A percentile compares a stretch with the other conserved stretches of the same genome.
Evolutionary conservation across 2,888 invertebrate genomes (phyloP).

Genomic region (Meiosimyza platycephala): DNA sequence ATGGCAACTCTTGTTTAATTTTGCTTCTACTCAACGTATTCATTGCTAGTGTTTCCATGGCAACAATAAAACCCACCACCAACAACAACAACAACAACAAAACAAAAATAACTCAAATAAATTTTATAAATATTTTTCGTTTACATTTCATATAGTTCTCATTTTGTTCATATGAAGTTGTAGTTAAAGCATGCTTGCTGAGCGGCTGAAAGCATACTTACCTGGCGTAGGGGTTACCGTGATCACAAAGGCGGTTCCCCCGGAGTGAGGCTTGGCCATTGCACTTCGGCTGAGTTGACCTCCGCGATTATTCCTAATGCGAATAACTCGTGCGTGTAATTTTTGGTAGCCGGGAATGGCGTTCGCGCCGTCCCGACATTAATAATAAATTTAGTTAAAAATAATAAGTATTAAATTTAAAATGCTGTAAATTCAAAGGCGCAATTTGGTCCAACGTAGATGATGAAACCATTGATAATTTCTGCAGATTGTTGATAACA

Average conservation of each 20-base stretch:
- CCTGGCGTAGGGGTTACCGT: conserved; percentile 59
- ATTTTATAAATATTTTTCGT: conserved; percentile 31
- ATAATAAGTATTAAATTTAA: too few species aligned
- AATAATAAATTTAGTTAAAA: conserved; percentile 17
- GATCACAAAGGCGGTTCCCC: conserved; percentile 58
- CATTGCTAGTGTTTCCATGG: conserved; percentile 34
- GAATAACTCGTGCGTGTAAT: conserved; percentile 78
- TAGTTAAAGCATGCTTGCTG: too few species aligned
- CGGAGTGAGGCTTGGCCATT: conserved; percentile 55
- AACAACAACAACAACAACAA: too few species aligned
- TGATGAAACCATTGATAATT: too few species aligned
- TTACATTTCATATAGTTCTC: conserved; percentile 27
- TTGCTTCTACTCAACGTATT: too few species aligned
- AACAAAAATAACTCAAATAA: conserved; percentile 32
- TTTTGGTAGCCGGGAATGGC: conserved; percentile 76
- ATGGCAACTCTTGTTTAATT: too few species aligned
- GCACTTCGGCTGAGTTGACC: conserved; percentile 45
- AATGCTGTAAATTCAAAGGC: too few species aligned
- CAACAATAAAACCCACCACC: conserved; percentile 24
- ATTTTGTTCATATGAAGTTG: conserved; percentile 18
- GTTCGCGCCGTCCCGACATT: conserved; percentile 72
- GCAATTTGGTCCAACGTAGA: too few species aligned
- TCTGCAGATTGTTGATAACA: too few species aligned
- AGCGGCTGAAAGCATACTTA: conserved; percentile 50
- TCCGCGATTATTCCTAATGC: conserved; percentile 78